phyloP scores from a whole-genome alignment of 2,888 invertebrate species.

The Cephus spinipes region DNA sequence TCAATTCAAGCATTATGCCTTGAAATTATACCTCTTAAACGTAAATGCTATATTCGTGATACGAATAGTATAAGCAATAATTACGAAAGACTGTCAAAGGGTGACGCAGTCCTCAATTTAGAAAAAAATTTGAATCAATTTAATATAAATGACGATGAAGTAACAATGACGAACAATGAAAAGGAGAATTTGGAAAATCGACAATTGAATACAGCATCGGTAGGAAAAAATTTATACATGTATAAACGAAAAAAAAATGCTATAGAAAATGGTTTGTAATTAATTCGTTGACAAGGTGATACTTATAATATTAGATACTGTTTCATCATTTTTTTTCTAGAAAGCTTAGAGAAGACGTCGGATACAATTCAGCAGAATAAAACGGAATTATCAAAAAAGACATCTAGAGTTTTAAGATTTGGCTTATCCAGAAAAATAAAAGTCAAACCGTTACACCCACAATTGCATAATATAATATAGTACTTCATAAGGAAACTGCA shows the following conservation, averaged over 20 bases:
- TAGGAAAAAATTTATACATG: background rate
- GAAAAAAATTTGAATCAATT: background rate
- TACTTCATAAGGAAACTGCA: background rate
- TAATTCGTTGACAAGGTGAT: background rate
- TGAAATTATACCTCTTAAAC: background rate
- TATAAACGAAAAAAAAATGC: background rate
- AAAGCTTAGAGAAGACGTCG: background rate
- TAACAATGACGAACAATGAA: background rate
- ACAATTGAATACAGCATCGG: background rate
- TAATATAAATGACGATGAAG: background rate
- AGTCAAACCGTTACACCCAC: conserved; percentile 5
- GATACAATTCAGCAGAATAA: background rate
- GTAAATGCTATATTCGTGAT: background rate
- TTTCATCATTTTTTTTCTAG: background rate
- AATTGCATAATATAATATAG: background rate
- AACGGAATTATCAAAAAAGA: background rate
- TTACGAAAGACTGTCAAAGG: background rate
- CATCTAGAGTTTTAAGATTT: background rate
- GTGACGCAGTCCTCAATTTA: background rate
- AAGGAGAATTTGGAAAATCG: background rate
- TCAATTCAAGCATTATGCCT: conserved; percentile 7
- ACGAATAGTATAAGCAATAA: background rate
- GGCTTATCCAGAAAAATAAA: conserved; percentile 4
- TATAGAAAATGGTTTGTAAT: background rate
- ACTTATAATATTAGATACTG: background rate